phyloP scores from a whole-genome alignment of 1,140 invertebrate species.

The Anastrepha obliqua region DNA sequence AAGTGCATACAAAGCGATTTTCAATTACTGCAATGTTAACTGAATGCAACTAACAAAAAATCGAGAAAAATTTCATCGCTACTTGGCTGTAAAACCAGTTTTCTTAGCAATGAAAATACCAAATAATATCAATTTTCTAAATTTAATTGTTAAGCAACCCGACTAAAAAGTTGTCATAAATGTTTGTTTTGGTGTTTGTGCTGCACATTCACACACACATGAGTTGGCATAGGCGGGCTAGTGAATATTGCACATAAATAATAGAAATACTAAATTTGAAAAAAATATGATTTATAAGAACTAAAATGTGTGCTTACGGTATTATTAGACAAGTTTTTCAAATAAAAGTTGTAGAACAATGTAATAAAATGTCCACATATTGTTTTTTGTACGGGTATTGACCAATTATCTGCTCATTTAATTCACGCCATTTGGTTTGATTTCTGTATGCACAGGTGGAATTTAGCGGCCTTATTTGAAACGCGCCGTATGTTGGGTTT shows the following conservation, averaged over 20 bases:
- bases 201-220: background rate
- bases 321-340: no score
- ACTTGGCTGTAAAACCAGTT: constrained; percentile 2
- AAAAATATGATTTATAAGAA: no score
- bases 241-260: no score
- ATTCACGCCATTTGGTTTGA: background rate
- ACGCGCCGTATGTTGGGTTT: background rate
- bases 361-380: no score
- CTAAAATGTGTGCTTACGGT: no score
- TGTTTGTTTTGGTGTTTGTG: background rate
- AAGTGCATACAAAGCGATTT: background rate
- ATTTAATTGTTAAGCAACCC: background rate
- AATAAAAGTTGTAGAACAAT: no score
- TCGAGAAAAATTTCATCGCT: background rate
- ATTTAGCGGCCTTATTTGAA: background rate
- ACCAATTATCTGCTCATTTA: background rate
- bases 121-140: constrained; percentile 29
- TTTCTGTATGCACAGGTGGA: background rate
- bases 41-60: background rate
- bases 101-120: constrained; percentile 43
- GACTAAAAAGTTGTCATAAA: background rate
- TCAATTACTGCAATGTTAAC: background rate
- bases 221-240: background rate
- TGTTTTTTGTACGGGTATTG: no score
- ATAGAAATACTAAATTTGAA: no score